Percentiles rank a stretch among this genome's conserved stretches.
These are phyloP conservation scores for Byasa hedistus DNA, from an alignment of 2,888 invertebrate genomes.

Conservation along the genomic window DNA sequence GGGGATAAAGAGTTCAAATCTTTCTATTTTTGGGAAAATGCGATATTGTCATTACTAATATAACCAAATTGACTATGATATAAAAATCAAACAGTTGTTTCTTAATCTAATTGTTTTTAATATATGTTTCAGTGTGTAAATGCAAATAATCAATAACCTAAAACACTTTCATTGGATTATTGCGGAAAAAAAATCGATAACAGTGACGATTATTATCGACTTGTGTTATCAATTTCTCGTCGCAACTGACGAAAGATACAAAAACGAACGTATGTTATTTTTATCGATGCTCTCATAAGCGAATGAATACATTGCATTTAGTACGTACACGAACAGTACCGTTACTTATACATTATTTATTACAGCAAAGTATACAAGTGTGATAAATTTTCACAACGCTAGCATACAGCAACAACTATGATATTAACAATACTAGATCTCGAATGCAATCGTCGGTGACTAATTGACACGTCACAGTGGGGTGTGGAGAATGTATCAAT, in stretches of 20 bases:
- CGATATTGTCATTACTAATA: no score
- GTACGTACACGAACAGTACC: conserved; percentile 18
- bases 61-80: no score
- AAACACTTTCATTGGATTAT: not conserved
- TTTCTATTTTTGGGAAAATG: no score
- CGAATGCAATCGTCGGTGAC: conserved; percentile 5
- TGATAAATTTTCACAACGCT: not conserved
- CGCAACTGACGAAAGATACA: conserved; percentile 36
- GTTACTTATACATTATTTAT: conserved; percentile 27
- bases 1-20: no score
- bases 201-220: not conserved
- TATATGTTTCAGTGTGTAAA: not conserved
- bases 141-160: not conserved
- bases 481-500: conserved; percentile 8
- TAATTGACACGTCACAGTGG: conserved; percentile 15
- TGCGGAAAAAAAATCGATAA: not conserved
- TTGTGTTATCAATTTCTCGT: not conserved
- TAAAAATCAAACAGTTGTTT: no score
- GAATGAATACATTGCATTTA: conserved; percentile 19
- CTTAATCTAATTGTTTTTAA: no score
- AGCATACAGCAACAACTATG: not conserved
- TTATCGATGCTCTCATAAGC: conserved; percentile 45
- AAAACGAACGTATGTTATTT: conserved; percentile 35
- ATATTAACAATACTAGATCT: not conserved
- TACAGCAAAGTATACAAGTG: not conserved